Evolutionary conservation across 2,888 invertebrate genomes (phyloP).

Genomic region (Urechis unicinctus): DNA sequence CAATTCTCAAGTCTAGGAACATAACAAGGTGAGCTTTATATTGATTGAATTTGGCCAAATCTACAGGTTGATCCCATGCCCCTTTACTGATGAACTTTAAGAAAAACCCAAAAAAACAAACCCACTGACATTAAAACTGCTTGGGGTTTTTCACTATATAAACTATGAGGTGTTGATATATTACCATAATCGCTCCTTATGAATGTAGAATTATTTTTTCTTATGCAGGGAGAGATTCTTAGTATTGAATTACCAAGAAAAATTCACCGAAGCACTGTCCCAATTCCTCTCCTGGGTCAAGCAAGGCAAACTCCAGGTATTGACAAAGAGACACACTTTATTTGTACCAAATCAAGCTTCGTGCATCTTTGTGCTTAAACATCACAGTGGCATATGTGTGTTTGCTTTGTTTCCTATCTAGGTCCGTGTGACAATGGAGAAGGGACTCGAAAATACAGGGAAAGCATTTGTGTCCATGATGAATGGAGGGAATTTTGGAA

Average conservation of each 20-base stretch:
- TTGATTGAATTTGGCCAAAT: neutral
- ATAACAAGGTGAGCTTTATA: conserved; percentile 40
- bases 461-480: conserved; percentile 50
- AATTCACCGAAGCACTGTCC: conserved; percentile 35
- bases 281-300: conserved; percentile 36
- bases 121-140: too few species aligned
- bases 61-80: too few species aligned
- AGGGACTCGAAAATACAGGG: conserved; percentile 43
- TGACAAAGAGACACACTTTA: too few species aligned
- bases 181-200: too few species aligned
- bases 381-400: neutral
- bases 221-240: conserved; percentile 46
- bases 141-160: too few species aligned
- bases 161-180: too few species aligned
- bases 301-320: conserved; percentile 40
- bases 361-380: neutral
- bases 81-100: too few species aligned
- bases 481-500: conserved; percentile 49
- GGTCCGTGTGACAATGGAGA: conserved; percentile 43
- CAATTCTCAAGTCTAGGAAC: conserved; percentile 27
- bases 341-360: too few species aligned
- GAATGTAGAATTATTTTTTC: too few species aligned
- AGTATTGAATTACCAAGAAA: conserved; percentile 41
- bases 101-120: too few species aligned
- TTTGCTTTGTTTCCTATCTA: conserved; percentile 14